phyloP scores from a whole-genome alignment of 2,113 vertebrate species.

The Addax nasomaculatus region DNA sequence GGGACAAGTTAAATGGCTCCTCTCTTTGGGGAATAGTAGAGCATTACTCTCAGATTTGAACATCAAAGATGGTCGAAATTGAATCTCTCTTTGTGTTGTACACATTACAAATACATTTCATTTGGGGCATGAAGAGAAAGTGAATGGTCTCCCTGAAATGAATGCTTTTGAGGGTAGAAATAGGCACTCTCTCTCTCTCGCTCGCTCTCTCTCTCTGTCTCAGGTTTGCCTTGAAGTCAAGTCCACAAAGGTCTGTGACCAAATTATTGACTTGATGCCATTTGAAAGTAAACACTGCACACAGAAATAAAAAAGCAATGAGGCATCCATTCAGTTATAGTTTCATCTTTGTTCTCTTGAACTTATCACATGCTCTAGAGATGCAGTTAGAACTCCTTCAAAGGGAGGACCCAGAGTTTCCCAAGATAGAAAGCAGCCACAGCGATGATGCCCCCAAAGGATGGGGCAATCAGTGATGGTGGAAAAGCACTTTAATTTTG shows the following conservation, averaged over 20 bases:
- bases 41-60: constrained; percentile 36
- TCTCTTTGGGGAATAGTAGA: not conserved
- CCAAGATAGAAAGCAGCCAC: not conserved
- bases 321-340: not conserved
- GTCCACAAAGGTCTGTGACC: not conserved
- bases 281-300: not conserved
- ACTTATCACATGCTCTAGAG: not conserved
- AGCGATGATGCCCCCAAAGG: not conserved
- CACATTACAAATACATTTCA: constrained; percentile 41
- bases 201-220: not conserved
- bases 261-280: not conserved
- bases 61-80: constrained; percentile 6
- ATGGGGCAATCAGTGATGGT: not conserved
- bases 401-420: not conserved
- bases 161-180: constrained; percentile 1
- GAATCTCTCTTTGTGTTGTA: constrained; percentile 49
- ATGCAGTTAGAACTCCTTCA: not conserved
- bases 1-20: not conserved
- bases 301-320: not conserved
- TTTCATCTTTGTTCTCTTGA: not conserved
- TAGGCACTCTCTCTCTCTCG: not conserved
- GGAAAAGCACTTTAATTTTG: not conserved
- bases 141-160: constrained; percentile 31
- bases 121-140: constrained; percentile 36
- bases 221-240: constrained; percentile 20